Evolutionary conservation across 92 coral and sea anemone species (phyloP).

Genomic region (Paramuricea clavata): DNA sequence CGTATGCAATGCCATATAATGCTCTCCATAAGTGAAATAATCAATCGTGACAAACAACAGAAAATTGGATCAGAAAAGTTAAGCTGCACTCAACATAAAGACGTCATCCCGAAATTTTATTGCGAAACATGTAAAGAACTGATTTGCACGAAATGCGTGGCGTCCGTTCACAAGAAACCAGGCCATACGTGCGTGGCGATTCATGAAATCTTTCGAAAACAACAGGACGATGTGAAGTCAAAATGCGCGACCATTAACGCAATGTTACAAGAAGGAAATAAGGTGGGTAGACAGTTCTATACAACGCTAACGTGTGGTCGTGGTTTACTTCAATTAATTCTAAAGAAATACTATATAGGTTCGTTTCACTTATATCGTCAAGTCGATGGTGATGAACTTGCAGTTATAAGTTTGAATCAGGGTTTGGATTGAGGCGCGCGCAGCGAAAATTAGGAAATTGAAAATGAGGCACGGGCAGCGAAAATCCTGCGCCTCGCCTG

Average conservation of each 20-base stretch:
- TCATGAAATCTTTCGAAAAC: neutral
- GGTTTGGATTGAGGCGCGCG: too few species aligned
- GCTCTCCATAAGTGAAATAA: neutral
- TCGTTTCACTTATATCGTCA: too few species aligned
- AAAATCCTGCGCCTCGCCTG: too few species aligned
- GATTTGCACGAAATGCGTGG: neutral
- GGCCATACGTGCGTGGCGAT: neutral
- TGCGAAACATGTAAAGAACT: conserved; percentile 2
- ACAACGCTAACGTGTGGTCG: too few species aligned
- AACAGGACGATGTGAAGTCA: neutral
- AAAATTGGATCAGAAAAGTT: neutral
- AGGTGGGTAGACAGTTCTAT: neutral
- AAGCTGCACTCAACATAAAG: neutral
- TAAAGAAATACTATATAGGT: too few species aligned
- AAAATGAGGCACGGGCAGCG: too few species aligned
- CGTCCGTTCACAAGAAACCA: neutral
- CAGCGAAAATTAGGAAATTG: too few species aligned
- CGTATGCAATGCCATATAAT: neutral
- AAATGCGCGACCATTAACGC: neutral
- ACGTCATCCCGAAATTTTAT: neutral
- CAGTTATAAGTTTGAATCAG: too few species aligned
- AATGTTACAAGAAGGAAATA: neutral
- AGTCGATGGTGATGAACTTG: too few species aligned
- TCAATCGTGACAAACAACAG: neutral
- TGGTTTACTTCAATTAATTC: too few species aligned